A percentile compares a stretch with the other conserved stretches of the same genome.
Evolutionary conservation across 2,113 vertebrate genomes (phyloP).

Genomic region (Dicerorhinus sumatrensis): DNA sequence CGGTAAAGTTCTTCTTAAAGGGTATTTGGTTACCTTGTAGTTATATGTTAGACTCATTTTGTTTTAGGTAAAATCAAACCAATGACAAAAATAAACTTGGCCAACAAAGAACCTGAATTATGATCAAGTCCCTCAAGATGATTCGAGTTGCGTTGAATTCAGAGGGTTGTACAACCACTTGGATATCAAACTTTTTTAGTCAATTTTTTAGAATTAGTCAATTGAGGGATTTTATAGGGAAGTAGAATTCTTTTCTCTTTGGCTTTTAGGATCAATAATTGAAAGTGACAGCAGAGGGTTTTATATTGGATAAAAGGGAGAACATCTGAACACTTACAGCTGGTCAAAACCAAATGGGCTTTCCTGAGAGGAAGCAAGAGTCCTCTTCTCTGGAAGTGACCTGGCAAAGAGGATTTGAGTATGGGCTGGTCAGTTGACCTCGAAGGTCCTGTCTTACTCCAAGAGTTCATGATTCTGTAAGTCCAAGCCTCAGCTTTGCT

Average conservation of each 20-base stretch:
- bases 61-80: not conserved
- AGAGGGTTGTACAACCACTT: not conserved
- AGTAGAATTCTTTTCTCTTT: not conserved
- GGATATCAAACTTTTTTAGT: not conserved
- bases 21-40: not conserved
- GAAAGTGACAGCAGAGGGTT: not conserved
- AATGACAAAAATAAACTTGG: not conserved
- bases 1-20: not conserved
- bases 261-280: not conserved
- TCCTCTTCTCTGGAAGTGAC: not conserved
- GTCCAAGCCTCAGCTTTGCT: not conserved
- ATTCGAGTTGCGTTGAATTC: not conserved
- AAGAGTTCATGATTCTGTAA: not conserved
- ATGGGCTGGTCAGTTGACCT: not conserved
- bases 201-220: not conserved
- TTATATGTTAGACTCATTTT: not conserved
- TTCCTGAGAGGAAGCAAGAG: not conserved
- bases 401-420: not conserved
- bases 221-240: not conserved
- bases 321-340: not conserved
- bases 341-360: not conserved
- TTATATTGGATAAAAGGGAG: not conserved
- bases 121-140: not conserved
- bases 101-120: not conserved
- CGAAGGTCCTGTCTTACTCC: not conserved